Evolutionary conservation across 2,888 invertebrate genomes (phyloP), one percentile per base, ranked within the genome.

Genomic region (Anagyrus pseudococci): DNA sequence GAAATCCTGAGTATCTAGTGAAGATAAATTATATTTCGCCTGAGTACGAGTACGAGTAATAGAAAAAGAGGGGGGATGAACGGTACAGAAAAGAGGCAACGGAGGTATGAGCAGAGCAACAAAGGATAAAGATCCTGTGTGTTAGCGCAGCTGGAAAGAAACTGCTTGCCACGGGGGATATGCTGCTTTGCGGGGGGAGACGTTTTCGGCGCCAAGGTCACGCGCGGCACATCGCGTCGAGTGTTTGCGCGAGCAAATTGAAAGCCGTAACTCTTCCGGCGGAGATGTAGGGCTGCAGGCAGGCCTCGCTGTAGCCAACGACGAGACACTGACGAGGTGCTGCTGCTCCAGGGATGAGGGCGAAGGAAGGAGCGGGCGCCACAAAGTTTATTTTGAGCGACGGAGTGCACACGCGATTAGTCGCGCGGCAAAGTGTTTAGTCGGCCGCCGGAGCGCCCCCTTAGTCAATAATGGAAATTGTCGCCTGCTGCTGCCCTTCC

Each of bases 211-310:
- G 40, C 13, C 40, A 41, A 15, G 40, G 40, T 41, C 40, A 15
- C 40, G 40, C 26, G 41, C 58, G 57, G 66, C 67, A 65, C 64
- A 58, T n/a, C 29, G 19, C 22, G 6, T 6, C 33, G 68, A 69
- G 68, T 72, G 71, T 72, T 73, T 73, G 71, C 72, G 64, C 70
- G 69, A 72, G 74, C 71, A 74, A 75, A 76, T 76, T 75, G 74
- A 74, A 75, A 75, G 72, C 72, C 72, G 74, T 74, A 75, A 75
- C 73, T 75, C 72, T 73, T 72, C 67, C 66, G 29, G 29, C 10
- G 29, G 6, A n/a, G n/a, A n/a, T n/a, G n/a, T n/a, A n/a, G n/a
- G n/a, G n/a, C n/a, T n/a, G n/a, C n/a, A n/a, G n/a, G n/a, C n/a
- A n/a, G n/a, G n/a, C n/a, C n/a, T n/a, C n/a, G n/a, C n/a, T n/a